phyloP scores from a whole-genome alignment of 2,113 vertebrate species.

The Craseonycteris thonglongyai region DNA sequence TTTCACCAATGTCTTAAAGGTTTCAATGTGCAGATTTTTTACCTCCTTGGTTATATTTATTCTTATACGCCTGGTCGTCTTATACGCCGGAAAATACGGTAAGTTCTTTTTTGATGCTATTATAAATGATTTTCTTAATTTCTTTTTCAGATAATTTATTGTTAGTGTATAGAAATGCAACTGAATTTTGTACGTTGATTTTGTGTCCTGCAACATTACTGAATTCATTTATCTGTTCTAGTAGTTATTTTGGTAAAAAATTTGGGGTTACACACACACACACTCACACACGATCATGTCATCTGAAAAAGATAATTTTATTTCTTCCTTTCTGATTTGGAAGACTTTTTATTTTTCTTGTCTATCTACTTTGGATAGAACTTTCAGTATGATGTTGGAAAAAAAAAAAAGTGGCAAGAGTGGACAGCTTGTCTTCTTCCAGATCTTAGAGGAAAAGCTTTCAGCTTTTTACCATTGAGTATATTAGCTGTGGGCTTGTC shows the following conservation, averaged over 20 bases:
- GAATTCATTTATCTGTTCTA: not conserved
- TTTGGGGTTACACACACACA: no score
- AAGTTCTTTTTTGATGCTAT: not conserved
- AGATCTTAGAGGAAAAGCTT: not conserved
- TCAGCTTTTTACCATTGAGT: not conserved
- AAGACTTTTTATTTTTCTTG: not conserved
- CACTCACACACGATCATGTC: no score
- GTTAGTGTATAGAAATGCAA: not conserved
- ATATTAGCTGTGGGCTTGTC: not conserved
- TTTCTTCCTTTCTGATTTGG: not conserved
- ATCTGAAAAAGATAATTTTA: not conserved
- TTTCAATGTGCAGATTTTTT: not conserved
- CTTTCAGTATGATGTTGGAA: not conserved
- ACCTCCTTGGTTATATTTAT: not conserved
- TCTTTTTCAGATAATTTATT: not conserved
- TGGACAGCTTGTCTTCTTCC: not conserved
- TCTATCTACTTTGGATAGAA: not conserved
- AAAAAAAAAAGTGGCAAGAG: not conserved
- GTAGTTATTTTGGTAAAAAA: not conserved
- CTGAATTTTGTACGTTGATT: not conserved
- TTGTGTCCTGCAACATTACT: not conserved
- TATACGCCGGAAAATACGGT: no score
- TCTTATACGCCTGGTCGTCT: no score
- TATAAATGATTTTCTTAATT: not conserved
- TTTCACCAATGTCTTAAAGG: not conserved